Conservation (phyloP, 2,888 invertebrate genomes). For the Capitulum mitella region DNA sequence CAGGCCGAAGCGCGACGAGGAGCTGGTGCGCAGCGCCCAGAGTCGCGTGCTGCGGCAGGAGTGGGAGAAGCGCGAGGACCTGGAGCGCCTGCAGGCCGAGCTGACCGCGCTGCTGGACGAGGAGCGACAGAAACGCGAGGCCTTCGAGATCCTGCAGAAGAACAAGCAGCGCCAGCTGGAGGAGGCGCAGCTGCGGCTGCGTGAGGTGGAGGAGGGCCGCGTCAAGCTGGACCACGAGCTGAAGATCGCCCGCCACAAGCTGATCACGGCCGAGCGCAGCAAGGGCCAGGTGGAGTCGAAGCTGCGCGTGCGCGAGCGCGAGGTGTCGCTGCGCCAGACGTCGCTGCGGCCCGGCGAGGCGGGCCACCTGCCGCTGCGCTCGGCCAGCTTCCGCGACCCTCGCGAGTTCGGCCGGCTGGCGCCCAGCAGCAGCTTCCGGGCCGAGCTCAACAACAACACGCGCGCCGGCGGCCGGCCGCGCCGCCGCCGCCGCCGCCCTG, state of each 20-base stretch:
- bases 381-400: not conserved
- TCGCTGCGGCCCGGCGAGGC: not conserved
- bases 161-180: slow-evolving; percentile 61
- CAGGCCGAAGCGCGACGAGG: slow-evolving; percentile 77
- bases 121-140: slow-evolving; percentile 64
- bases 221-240: slow-evolving; percentile 61
- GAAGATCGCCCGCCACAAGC: slow-evolving; percentile 60
- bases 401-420: not conserved
- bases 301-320: slow-evolving; percentile 44
- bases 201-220: slow-evolving; percentile 63
- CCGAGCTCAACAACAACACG: slow-evolving; percentile 12
- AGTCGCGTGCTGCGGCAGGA: slow-evolving; percentile 64
- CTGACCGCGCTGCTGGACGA: slow-evolving; percentile 63
- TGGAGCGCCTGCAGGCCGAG: slow-evolving; percentile 70
- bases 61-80: slow-evolving; percentile 72
- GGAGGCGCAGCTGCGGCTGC: slow-evolving; percentile 64
- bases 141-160: slow-evolving; percentile 63
- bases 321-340: not conserved
- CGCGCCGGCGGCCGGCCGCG: not conserved
- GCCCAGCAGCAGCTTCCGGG: slow-evolving; percentile 13
- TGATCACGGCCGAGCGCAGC: slow-evolving; percentile 57
- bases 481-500: not conserved
- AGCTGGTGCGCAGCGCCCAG: slow-evolving; percentile 52
- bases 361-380: not conserved
- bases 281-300: slow-evolving; percentile 54